Conservation (phyloP, 2,113 vertebrate genomes). For the Leptobrachium ailaonicum region DNA sequence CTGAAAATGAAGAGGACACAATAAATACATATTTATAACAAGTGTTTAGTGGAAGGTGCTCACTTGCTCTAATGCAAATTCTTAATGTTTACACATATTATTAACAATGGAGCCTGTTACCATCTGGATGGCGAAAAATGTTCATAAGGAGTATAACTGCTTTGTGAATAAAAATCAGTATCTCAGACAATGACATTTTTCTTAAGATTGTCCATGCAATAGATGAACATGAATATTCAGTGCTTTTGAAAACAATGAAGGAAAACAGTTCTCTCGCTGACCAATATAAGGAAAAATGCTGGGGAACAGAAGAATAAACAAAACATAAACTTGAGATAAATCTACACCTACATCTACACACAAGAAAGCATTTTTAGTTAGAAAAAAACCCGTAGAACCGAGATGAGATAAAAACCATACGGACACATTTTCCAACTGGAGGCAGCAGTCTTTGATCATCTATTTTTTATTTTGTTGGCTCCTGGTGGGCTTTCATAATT, state of each 20-base stretch:
- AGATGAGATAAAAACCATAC: not conserved
- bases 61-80: conserved; percentile 17
- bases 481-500: conserved; percentile 27
- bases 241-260: conserved; percentile 29
- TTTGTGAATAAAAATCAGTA: conserved; percentile 7
- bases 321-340: conserved; percentile 22
- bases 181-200: conserved; percentile 31
- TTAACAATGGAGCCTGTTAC: conserved; percentile 26
- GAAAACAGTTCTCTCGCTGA: conserved; percentile 20
- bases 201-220: conserved; percentile 28
- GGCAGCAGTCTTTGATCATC: conserved; percentile 5
- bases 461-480: conserved; percentile 22
- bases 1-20: conserved; percentile 51
- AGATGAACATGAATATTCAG: conserved; percentile 44
- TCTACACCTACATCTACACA: conserved; percentile 27
- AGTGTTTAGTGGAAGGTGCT: conserved; percentile 10
- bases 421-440: conserved; percentile 7
- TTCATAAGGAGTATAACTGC: conserved; percentile 30
- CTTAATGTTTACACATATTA: conserved; percentile 39
- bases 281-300: conserved; percentile 21
- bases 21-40: conserved; percentile 12
- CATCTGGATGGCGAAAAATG: conserved; percentile 44
- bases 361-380: not conserved
- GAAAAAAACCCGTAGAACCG: not conserved
- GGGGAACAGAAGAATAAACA: not conserved